Percentiles rank a stretch among this genome's conserved stretches.
phyloP scores from a whole-genome alignment of 2,888 invertebrate genomes.

The Heteromurus nitidus region DNA sequence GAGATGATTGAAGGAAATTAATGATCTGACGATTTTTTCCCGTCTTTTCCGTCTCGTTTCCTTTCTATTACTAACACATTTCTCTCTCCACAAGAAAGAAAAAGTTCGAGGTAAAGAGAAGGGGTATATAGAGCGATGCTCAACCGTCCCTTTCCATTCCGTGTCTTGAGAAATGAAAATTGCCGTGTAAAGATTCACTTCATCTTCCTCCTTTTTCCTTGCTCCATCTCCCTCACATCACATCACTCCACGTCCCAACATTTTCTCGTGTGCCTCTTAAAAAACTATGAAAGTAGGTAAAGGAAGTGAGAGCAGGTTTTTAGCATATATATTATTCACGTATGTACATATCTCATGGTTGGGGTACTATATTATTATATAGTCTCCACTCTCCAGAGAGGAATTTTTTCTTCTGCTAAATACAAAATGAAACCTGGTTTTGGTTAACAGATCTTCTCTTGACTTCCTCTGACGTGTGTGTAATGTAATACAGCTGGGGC shows the following conservation, averaged over 20 bases:
- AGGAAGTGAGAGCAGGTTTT: too few species aligned
- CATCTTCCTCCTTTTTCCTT: slow-evolving; percentile 14
- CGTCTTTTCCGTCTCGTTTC: slow-evolving; percentile 59
- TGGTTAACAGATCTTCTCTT: neutral
- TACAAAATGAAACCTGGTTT: neutral
- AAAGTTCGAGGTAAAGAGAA: too few species aligned
- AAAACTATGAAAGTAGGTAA: too few species aligned
- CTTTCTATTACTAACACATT: slow-evolving; percentile 57
- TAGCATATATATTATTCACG: too few species aligned
- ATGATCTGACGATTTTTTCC: slow-evolving; percentile 62
- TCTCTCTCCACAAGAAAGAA: neutral
- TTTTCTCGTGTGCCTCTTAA: neutral
- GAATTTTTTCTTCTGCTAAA: neutral
- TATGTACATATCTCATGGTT: neutral
- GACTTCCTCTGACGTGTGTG: neutral
- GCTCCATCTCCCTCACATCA: slow-evolving; percentile 20
- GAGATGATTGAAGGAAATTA: slow-evolving; percentile 66
- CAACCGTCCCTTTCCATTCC: too few species aligned
- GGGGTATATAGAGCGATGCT: too few species aligned
- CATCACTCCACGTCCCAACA: neutral
- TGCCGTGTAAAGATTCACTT: too few species aligned
- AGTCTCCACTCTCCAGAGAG: neutral
- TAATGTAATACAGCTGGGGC: neutral
- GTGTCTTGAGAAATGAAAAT: too few species aligned
- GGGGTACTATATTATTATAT: neutral